Evolutionary conservation across 2,888 invertebrate genomes (phyloP), one percentile per base, ranked within the genome.

Genomic region (Ophioninae sp.): DNA sequence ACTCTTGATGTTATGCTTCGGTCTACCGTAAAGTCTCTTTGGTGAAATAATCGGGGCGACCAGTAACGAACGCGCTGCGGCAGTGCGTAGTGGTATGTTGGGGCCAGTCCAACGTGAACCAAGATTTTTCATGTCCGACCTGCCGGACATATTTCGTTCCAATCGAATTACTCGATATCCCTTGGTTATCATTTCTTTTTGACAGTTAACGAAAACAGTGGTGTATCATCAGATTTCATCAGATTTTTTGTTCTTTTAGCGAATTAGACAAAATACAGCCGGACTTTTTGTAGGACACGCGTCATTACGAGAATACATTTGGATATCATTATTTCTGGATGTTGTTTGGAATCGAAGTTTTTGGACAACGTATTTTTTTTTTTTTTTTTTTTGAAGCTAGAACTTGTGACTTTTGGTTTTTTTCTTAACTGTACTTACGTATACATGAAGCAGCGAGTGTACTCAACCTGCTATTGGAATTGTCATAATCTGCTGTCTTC

Each of bases 81-180:
- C 94, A 94, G 95, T 95, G 94, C 94, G 94, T 84, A 84, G 84
- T 94, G 94, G 94, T 95, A 95, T 95, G 95, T 95, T 94, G 94
- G 95, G 95, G 94, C 94, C 95, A 95, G 95, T 95, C 95, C 95
- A 95, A 94, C 94, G 94, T 94, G 94, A 94, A 94, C 94, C 95
- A 94, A 95, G 95, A 95, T 95, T 95, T 95, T 95, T 95, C 95
- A 95, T 95, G 95, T 95, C 95, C 95, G 95, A 95, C 95, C 95
- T 95, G 93, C 7, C 92, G 93, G 80, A 68, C 23, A 39, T 69
- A 21, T 0, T 30, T 65, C 10, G 56, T 65, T 21, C 3, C 13
- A 10, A 56, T 17, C 10, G 10, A 56, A 17, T 23, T 37, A 30
- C 44, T 41, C n/a, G 20, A 39, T 72, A 39, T 8, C 41, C 39